These are phyloP conservation scores for Oeneis ivallda DNA, from an alignment of 2,888 invertebrate genomes.

Conservation along the genomic window DNA sequence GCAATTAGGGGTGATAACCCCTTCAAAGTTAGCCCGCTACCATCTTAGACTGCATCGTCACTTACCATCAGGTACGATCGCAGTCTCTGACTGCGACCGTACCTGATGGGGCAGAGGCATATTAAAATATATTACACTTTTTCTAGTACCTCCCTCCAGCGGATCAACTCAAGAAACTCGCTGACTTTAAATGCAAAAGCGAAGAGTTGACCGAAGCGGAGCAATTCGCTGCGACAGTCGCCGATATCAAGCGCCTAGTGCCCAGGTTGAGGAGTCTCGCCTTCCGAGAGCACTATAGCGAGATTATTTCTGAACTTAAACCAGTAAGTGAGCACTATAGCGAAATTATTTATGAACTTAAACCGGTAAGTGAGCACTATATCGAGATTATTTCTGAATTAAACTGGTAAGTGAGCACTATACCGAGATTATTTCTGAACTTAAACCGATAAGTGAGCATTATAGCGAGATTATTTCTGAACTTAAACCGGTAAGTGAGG, in stretches of 20 bases:
- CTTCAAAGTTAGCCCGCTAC: too few relatives aligned
- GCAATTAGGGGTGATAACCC: too few relatives aligned
- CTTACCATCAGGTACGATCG: too few relatives aligned
- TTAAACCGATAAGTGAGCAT: too few relatives aligned
- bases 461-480: constrained; percentile 93
- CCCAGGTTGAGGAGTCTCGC: constrained; percentile 94
- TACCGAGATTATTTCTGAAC: too few relatives aligned
- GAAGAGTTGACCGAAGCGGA: constrained; percentile 94
- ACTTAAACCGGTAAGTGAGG: constrained; percentile 89
- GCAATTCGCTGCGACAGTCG: constrained; percentile 95
- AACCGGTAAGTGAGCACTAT: too few relatives aligned
- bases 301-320: constrained; percentile 93
- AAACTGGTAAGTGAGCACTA: too few relatives aligned
- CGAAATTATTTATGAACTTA: constrained; percentile 42
- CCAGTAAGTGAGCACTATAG: constrained; percentile 84
- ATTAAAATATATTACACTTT: too few relatives aligned
- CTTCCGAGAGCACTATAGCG: constrained; percentile 93
- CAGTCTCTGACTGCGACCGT: too few relatives aligned
- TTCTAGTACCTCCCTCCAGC: constrained; percentile 90
- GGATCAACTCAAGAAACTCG: constrained; percentile 92
- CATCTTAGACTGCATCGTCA: too few relatives aligned
- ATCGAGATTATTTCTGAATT: too few relatives aligned
- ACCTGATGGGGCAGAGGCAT: too few relatives aligned
- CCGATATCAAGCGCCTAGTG: constrained; percentile 92
- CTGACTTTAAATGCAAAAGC: constrained; percentile 89